Percentiles rank a stretch among this genome's conserved stretches.
Conservation (phyloP, 2,797 vertebrate genomes). For the Channa striata region DNA sequence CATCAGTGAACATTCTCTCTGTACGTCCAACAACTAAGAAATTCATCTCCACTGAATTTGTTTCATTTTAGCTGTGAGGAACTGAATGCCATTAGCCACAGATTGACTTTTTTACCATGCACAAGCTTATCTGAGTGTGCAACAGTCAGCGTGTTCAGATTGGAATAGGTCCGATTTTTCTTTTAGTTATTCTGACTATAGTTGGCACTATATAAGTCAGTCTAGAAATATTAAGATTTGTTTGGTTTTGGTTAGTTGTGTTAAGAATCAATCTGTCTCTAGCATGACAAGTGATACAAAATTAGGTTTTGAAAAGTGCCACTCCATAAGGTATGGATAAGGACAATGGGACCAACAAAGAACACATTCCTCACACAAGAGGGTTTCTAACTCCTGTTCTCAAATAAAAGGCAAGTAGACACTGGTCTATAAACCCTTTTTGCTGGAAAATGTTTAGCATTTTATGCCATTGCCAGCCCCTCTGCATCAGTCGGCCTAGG, state of each 20-base stretch:
- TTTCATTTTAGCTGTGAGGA: too few species aligned
- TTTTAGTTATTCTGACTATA: too few species aligned
- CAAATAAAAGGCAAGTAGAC: constrained; percentile 37
- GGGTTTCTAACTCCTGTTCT: constrained; percentile 13
- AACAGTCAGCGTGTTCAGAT: too few species aligned
- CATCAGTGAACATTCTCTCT: too few species aligned
- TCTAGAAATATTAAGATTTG: neutral
- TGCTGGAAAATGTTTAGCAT: constrained; percentile 11
- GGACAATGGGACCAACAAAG: constrained; percentile 27
- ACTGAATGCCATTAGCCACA: too few species aligned
- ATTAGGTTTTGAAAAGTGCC: constrained; percentile 20
- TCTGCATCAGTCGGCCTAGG: constrained; percentile 1
- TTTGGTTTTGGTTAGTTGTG: neutral
- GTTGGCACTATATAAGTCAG: neutral
- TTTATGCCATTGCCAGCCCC: constrained; percentile 25
- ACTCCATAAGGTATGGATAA: constrained; percentile 38
- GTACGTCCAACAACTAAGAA: too few species aligned
- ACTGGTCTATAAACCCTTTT: constrained; percentile 31
- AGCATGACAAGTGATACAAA: constrained; percentile 5
- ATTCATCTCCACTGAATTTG: too few species aligned
- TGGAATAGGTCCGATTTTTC: too few species aligned
- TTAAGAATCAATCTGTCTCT: neutral
- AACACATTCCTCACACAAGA: constrained; percentile 46
- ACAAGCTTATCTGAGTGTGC: too few species aligned
- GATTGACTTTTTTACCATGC: too few species aligned